Base-by-base conservation (phyloP, 2,797 vertebrate genomes). In the Buphagus erythrorhynchus region DNA sequence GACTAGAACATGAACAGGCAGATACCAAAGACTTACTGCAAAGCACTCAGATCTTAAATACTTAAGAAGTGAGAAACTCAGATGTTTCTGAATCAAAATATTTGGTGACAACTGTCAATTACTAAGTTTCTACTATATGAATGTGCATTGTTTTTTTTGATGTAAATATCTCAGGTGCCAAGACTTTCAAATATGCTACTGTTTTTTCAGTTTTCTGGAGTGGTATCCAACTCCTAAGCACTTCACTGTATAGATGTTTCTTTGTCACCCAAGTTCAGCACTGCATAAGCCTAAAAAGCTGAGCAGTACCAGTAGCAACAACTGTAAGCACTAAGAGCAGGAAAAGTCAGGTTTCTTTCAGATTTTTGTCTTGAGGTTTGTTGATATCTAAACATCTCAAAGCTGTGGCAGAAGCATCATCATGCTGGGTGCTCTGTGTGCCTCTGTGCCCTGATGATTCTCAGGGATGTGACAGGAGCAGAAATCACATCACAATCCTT, bases 391-490 rank as follows among this genome's bases (percentile, higher is more conserved):
- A 89, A 83, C 21, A 52, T 86, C 77, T 84, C 2, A 2, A 62
- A 66, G 17, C 43, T 31, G 8, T 74, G 49, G 21, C 1, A 16
- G 58, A 59, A 74, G 17, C 13, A 8, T 5, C 31, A 7, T 33
- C 5, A 4, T 0, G 0, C 3, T 49, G 36, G 8, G 16, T 1
- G 3, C 19, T 88, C 16, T 1, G 1, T 49, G 43, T 35, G 18
- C 21, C 16, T 80, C 35, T 59, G 22, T 29, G 40, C 17, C 26
- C 20, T 43, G 33, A 25, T 18, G 13, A 38, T 57, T 73, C 55
- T 62, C 21, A 13, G 7, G 26, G 16, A 10, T 35, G 20, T 0
- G 0, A 43, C 22, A 62, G 43, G 19, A 77, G 25, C 11, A 55
- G 25, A 61, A 13, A 15, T 71, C 36, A 59, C 43, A 33, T 55